Evolutionary conservation across 2,113 vertebrate genomes (phyloP).

Genomic region (Hystrix cristata): DNA sequence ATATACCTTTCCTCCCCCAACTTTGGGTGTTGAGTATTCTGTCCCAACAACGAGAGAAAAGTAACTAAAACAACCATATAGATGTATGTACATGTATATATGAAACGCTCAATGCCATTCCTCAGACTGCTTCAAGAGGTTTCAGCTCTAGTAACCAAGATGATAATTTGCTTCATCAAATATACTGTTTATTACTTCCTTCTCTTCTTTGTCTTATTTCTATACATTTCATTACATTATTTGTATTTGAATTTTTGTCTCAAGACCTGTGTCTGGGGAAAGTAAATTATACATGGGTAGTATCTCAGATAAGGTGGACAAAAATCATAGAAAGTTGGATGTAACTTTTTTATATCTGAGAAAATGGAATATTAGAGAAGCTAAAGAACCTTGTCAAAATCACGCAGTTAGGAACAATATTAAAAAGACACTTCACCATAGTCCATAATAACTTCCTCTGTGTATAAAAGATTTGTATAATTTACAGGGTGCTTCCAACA

Average conservation of each 20-base stretch:
- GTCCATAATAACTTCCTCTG: background rate
- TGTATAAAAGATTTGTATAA: background rate
- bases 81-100: no score
- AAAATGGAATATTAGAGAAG: background rate
- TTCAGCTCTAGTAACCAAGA: background rate
- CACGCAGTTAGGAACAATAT: background rate
- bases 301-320: background rate
- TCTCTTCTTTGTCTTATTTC: background rate
- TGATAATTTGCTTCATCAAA: background rate
- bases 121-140: background rate
- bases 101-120: background rate
- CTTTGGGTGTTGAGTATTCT: no score
- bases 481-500: background rate
- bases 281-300: background rate
- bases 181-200: background rate
- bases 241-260: slow-evolving; percentile 12
- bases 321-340: slow-evolving; percentile 14
- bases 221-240: background rate
- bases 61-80: no score
- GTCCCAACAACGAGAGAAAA: no score
- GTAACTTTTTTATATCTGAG: background rate
- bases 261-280: background rate
- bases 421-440: background rate
- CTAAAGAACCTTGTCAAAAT: background rate
- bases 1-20: no score